phyloP scores from a whole-genome alignment of 2,888 invertebrate genomes.

The Tubulanus polymorphus region DNA sequence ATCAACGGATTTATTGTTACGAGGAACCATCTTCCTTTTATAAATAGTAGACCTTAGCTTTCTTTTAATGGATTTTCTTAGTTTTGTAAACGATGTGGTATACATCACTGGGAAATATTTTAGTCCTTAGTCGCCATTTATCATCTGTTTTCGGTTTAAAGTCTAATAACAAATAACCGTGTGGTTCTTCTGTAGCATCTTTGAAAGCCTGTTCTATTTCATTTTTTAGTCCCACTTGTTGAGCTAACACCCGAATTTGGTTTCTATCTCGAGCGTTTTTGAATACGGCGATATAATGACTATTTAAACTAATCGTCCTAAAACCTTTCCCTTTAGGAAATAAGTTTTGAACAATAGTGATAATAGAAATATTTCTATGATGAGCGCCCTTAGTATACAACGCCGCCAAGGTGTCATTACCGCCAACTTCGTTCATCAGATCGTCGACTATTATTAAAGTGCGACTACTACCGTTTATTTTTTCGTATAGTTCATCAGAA shows the following conservation, averaged over 20 bases:
- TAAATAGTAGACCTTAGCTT: no score
- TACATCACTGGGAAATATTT: conserved; percentile 7
- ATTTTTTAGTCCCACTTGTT: conserved; percentile 11
- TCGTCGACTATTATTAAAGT: conserved; percentile 11
- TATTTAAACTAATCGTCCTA: conserved; percentile 14
- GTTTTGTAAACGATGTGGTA: neutral
- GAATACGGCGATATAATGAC: conserved; percentile 12
- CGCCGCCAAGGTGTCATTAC: conserved; percentile 4
- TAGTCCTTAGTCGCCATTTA: conserved; percentile 15
- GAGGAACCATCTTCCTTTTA: no score
- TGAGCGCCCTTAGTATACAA: conserved; percentile 14
- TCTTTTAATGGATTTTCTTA: no score
- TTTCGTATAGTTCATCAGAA: neutral
- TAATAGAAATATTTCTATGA: conserved; percentile 11
- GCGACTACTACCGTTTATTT: neutral
- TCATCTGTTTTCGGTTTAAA: conserved; percentile 10
- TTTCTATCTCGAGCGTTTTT: conserved; percentile 14
- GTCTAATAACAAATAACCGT: conserved; percentile 13
- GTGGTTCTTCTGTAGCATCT: conserved; percentile 11
- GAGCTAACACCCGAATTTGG: conserved; percentile 10
- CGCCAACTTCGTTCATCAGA: conserved; percentile 10
- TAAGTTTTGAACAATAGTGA: conserved; percentile 17
- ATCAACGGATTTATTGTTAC: no score
- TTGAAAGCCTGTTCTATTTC: conserved; percentile 11
- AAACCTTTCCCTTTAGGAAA: conserved; percentile 15